Evolutionary conservation across 2,888 invertebrate genomes (phyloP).

Genomic region (Macaria notata): DNA sequence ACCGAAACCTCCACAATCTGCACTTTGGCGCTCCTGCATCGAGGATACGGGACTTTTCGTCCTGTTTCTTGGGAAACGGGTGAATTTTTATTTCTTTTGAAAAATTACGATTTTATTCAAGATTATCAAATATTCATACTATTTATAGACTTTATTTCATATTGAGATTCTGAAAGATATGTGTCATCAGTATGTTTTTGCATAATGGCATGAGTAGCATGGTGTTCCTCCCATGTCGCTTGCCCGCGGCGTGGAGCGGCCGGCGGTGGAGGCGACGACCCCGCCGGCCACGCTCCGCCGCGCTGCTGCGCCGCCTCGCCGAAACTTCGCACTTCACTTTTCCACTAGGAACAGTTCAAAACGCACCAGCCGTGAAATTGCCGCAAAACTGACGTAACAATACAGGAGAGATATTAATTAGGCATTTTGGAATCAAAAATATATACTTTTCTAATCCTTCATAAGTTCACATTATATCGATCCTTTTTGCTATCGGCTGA

Average conservation of each 20-base stretch:
- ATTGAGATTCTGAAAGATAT: too few relatives aligned
- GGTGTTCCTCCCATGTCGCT: background rate
- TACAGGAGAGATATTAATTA: conserved; percentile 38
- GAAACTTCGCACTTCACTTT: conserved; percentile 81
- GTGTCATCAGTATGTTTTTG: too few relatives aligned
- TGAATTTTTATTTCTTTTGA: too few relatives aligned
- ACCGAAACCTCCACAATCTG: conserved; percentile 57
- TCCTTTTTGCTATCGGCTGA: too few relatives aligned
- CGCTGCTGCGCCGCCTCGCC: conserved; percentile 67
- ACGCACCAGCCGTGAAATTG: conserved; percentile 75
- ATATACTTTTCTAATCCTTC: too few relatives aligned
- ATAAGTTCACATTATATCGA: too few relatives aligned
- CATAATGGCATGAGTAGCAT: too few relatives aligned
- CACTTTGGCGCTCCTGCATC: conserved; percentile 9
- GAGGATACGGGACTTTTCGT: background rate
- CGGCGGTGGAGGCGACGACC: conserved; percentile 60
- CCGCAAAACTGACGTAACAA: conserved; percentile 71
- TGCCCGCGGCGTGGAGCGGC: conserved; percentile 38
- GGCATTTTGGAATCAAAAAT: conserved; percentile 23
- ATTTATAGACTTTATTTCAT: too few relatives aligned
- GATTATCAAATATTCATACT: too few relatives aligned
- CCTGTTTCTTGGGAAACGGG: too few relatives aligned
- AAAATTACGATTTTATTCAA: too few relatives aligned
- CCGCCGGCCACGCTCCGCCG: conserved; percentile 67
- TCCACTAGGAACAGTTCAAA: conserved; percentile 72